Evolutionary conservation across 2,797 vertebrate genomes (phyloP).

Genomic region (Acanthiza pusilla): DNA sequence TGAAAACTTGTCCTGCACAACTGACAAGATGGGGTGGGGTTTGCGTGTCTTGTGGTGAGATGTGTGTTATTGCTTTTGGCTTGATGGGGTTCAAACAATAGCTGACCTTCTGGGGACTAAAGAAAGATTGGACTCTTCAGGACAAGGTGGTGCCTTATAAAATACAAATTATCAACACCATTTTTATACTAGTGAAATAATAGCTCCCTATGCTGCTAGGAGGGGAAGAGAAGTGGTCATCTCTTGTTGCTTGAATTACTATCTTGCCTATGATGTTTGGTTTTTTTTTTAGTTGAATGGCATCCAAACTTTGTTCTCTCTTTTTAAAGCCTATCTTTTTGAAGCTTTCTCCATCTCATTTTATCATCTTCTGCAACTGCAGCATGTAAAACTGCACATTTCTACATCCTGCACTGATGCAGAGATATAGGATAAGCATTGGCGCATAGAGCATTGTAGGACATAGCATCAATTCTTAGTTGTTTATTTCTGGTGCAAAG

Average conservation of each 20-base stretch:
- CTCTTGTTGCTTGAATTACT: not conserved
- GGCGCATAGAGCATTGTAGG: not conserved
- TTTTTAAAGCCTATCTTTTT: not conserved
- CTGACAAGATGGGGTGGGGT: not conserved
- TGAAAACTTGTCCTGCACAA: not conserved
- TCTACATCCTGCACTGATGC: not conserved
- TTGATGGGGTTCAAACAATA: not conserved
- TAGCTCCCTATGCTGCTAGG: not conserved
- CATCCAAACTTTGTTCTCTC: not conserved
- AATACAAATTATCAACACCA: rapidly evolving
- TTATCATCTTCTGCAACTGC: not conserved
- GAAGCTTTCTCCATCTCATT: not conserved
- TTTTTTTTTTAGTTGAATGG: not conserved
- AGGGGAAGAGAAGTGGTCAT: not conserved
- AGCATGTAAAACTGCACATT: not conserved
- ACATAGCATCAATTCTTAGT: not conserved
- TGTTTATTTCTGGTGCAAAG: not conserved
- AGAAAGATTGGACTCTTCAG: not conserved
- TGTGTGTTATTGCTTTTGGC: not conserved
- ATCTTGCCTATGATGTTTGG: not conserved
- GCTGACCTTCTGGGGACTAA: not conserved
- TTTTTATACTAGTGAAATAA: not conserved
- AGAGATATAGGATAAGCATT: not conserved
- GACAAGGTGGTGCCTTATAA: not conserved
- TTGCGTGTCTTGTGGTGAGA: not conserved